Evolutionary conservation across 2,888 invertebrate genomes (phyloP).

Genomic region (Tipula confusa): DNA sequence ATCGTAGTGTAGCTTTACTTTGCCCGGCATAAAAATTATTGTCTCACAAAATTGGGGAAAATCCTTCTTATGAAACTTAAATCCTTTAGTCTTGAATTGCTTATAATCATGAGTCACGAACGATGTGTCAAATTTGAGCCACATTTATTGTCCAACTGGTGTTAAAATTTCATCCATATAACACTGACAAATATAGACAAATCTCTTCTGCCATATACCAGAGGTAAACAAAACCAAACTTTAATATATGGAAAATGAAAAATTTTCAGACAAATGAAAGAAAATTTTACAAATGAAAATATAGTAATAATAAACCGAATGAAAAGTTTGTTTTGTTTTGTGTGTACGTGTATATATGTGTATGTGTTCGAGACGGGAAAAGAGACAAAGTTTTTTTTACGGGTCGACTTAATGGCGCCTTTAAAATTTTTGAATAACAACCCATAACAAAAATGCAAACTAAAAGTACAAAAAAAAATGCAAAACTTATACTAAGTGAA

Average conservation of each 20-base stretch:
- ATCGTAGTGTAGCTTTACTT: too few species aligned
- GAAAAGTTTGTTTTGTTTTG: not conserved
- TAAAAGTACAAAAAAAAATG: not conserved
- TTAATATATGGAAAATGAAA: not conserved
- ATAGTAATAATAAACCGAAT: not conserved
- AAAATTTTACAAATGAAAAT: not conserved
- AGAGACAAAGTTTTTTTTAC: constrained; percentile 21
- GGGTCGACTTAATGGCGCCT: constrained; percentile 29
- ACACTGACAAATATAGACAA: not conserved
- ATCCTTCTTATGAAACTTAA: too few species aligned
- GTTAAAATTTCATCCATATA: not conserved
- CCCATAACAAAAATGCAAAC: not conserved
- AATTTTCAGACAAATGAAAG: not conserved
- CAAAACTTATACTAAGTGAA: constrained; percentile 16
- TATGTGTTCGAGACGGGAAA: not conserved
- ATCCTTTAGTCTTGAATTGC: too few species aligned
- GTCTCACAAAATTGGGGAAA: too few species aligned
- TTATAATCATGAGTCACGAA: too few species aligned
- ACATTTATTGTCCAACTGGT: not conserved
- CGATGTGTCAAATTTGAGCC: not conserved
- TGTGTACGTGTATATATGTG: not conserved
- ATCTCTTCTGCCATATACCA: not conserved
- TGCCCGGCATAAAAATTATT: too few species aligned
- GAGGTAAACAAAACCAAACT: not conserved
- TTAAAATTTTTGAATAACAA: constrained; percentile 26